Base-by-base conservation (phyloP, 2,797 vertebrate genomes). In the Amblyopsis hoosieri region DNA sequence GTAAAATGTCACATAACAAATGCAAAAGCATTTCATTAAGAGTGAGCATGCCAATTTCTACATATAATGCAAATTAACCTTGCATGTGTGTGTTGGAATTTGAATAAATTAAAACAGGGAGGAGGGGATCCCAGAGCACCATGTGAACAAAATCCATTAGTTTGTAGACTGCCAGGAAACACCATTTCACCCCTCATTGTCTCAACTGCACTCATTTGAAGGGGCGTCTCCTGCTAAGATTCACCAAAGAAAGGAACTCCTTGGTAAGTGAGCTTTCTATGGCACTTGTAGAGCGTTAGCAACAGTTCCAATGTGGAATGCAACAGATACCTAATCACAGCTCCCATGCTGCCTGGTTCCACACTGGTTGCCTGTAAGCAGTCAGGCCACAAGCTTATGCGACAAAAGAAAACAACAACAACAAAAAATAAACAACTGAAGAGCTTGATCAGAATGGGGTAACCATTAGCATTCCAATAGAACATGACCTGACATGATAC, bases 391-490 rank as follows among this genome's bases (percentile, higher is more conserved):
- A 70, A 52, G 65, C 51, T 77, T 73, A 65, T 56, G 62, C 58
- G 82, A 74, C 49, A 45, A 45, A 57, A 19, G 47, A 71, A 57
- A 78, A 72, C 61, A 64, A 23, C 2, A 23, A 23, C 19, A 23
- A 23, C 19, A 23, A 23, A 23, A 23, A 23, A 23, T 23, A 50
- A 60, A 33, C 60, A 65, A 61, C 45, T 13, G 57, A 54, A 23
- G 45, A 13, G 48, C 57, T 60, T 79, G 74, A 53, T 73, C 66
- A 87, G 78, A 85, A 82, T 84, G 75, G 73, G 79, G 78, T 71
- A 78, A 76, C 77, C 55, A 89, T 88, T 89, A 84, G 85, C 89
- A 90, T 90, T 90, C 87, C 87, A 86, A 83, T 71, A 74, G 80
- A 66, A 45, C 68, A 66, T 79, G 76, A 82, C 85, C 19, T 23